These are phyloP conservation scores for Tachysurus vachellii DNA, from an alignment of 2,113 vertebrate genomes.

Conservation along the genomic window DNA sequence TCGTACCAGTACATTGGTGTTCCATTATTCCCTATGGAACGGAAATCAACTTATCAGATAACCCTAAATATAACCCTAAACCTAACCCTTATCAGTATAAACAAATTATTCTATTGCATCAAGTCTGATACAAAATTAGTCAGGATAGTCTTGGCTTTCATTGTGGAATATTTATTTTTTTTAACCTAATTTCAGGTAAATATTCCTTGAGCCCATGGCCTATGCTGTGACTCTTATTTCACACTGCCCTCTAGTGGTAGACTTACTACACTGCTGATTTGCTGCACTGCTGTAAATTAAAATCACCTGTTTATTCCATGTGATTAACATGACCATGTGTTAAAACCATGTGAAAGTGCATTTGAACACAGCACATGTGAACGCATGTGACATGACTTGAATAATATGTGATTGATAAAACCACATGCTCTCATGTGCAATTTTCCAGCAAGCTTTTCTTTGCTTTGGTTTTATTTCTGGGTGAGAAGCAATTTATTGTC, in stretches of 20 bases:
- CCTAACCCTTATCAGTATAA: no score
- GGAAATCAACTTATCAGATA: no score
- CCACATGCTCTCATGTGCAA: not conserved
- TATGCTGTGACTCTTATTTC: not conserved
- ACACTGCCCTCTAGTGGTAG: slow-evolving; percentile 47
- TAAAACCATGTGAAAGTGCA: not conserved
- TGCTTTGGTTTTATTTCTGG: not conserved
- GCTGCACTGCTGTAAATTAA: not conserved
- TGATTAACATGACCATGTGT: not conserved
- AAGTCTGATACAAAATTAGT: no score
- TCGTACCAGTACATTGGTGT: no score
- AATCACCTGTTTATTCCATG: not conserved
- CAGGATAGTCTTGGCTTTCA: no score
- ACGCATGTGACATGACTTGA: not conserved
- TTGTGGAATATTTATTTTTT: no score
- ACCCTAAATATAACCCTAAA: no score
- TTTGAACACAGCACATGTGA: not conserved
- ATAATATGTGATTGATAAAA: not conserved
- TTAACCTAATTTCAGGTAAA: no score
- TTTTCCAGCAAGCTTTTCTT: not conserved
- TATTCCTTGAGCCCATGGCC: not conserved
- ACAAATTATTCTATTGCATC: no score
- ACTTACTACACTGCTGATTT: not conserved
- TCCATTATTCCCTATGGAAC: no score
- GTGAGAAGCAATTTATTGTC: not conserved